Conservation (phyloP, 2,888 invertebrate species). For the Tenthredo notha region DNA sequence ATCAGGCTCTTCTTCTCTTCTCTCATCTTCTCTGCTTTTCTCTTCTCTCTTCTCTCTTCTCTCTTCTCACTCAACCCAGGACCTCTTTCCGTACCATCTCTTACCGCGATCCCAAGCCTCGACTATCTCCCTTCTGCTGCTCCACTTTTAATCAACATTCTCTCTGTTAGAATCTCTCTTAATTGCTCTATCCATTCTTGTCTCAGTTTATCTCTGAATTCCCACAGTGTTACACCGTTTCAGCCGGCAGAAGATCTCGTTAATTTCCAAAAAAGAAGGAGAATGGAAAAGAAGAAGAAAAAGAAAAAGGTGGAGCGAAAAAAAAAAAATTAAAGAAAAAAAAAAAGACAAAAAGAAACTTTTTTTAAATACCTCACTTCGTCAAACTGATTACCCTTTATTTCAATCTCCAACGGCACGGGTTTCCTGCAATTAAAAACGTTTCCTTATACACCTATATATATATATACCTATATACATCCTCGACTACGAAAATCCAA, state of each 20-base stretch:
- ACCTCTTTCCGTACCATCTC: not conserved
- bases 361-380: constrained; percentile 28
- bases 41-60: not conserved
- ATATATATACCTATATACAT: not conserved
- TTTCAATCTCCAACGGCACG: constrained; percentile 26
- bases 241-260: constrained; percentile 32
- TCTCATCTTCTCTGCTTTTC: not conserved
- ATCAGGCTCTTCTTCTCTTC: not conserved
- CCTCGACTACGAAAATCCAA: not conserved
- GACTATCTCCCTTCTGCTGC: constrained; percentile 22
- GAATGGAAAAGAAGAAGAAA: not conserved
- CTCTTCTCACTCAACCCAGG: not conserved
- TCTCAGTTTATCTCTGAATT: constrained; percentile 50
- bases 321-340: not conserved
- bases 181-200: constrained; percentile 50
- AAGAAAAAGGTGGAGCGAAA: not conserved
- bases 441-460: too few species aligned
- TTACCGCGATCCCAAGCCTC: not conserved
- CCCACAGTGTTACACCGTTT: constrained; percentile 26
- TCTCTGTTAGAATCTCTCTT: constrained; percentile 44
- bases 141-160: constrained; percentile 50
- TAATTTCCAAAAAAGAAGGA: constrained; percentile 22
- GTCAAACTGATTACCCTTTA: constrained; percentile 38
- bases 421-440: constrained; percentile 26
- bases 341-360: not conserved